Evolutionary conservation across 2,797 vertebrate genomes (phyloP).

Genomic region (Rhinella marina): DNA sequence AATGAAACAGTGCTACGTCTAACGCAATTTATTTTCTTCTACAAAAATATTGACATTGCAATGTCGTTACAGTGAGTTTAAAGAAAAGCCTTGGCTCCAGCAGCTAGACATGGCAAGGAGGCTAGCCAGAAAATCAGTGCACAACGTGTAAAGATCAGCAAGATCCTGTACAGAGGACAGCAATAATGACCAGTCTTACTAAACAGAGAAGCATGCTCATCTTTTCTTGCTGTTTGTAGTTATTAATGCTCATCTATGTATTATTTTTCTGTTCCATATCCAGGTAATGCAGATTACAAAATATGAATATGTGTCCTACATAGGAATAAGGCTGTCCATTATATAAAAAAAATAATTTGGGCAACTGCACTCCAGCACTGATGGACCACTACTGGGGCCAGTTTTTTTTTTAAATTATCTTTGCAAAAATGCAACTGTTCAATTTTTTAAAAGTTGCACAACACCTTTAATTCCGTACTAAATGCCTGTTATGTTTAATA

Average conservation of each 20-base stretch:
- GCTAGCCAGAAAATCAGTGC: conserved; percentile 74
- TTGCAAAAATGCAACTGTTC: background rate
- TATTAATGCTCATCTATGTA: background rate
- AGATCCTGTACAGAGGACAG: background rate
- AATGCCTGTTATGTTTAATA: too few relatives aligned
- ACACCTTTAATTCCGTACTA: too few relatives aligned
- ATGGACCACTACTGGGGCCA: background rate
- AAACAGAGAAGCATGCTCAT: background rate
- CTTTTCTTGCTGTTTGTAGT: too few relatives aligned
- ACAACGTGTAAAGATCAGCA: conserved; percentile 51
- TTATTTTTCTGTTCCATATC: background rate
- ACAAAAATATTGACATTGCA: background rate
- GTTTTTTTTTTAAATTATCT: background rate
- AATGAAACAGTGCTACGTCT: background rate
- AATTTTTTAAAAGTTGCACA: background rate
- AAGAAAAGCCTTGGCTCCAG: conserved; percentile 78
- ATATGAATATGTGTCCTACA: background rate
- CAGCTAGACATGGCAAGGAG: conserved; percentile 76
- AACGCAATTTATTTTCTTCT: background rate
- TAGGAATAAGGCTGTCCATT: background rate
- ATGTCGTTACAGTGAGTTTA: conserved; percentile 75
- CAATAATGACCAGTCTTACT: background rate
- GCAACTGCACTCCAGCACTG: background rate
- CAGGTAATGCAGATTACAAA: background rate
- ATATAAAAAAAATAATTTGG: background rate